Conservation (phyloP, 2,888 invertebrate genomes). For the Anthoptus insignis region DNA sequence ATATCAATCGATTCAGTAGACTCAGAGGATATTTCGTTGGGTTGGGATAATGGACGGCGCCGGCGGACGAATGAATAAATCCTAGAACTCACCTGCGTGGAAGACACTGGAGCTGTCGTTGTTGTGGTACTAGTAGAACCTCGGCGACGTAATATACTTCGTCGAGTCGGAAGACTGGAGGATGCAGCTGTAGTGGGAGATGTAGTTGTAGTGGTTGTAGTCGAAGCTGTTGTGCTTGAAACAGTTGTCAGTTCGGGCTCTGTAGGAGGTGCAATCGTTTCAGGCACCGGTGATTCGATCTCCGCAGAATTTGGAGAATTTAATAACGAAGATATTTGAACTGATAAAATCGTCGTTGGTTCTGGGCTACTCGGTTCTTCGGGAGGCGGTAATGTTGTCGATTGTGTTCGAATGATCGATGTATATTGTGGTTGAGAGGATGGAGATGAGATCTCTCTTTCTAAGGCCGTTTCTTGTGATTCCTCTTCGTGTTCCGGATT, state of each 20-base stretch:
- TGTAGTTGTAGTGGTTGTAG: slow-evolving; percentile 59
- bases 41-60: slow-evolving; percentile 70
- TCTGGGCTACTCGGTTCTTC: slow-evolving; percentile 61
- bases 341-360: slow-evolving; percentile 77
- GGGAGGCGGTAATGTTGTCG: slow-evolving; percentile 63
- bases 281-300: slow-evolving; percentile 56
- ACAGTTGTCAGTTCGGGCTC: slow-evolving; percentile 58
- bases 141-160: slow-evolving; percentile 59
- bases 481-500: slow-evolving; percentile 65
- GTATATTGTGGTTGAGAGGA: slow-evolving; percentile 74
- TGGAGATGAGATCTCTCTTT: slow-evolving; percentile 76
- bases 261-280: slow-evolving; percentile 57
- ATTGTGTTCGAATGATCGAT: slow-evolving; percentile 71
- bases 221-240: slow-evolving; percentile 60
- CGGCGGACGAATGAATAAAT: slow-evolving; percentile 80
- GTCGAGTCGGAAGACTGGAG: slow-evolving; percentile 58
- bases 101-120: slow-evolving; percentile 60
- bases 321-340: slow-evolving; percentile 79
- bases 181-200: slow-evolving; percentile 57
- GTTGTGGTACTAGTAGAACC: slow-evolving; percentile 61
- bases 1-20: slow-evolving; percentile 62
- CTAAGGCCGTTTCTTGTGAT: slow-evolving; percentile 69
- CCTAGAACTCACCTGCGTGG: slow-evolving; percentile 87
- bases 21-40: slow-evolving; percentile 76
- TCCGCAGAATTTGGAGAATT: slow-evolving; percentile 67